These are phyloP conservation scores for Pherbina coryleti DNA, from an alignment of 2,888 invertebrate species.

Conservation along the genomic window DNA sequence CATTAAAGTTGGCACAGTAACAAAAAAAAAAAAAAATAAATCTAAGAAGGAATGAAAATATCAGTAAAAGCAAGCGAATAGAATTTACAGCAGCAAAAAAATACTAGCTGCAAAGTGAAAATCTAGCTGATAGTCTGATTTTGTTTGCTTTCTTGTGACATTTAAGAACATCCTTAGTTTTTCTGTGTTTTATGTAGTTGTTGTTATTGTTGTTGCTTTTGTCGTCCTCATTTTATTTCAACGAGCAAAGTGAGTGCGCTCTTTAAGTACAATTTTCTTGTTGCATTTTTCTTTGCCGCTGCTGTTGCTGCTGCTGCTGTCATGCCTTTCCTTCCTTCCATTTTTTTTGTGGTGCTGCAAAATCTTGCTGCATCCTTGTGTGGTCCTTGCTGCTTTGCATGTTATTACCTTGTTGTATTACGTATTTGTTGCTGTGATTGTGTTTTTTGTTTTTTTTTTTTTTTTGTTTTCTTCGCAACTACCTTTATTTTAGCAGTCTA, in stretches of 20 bases:
- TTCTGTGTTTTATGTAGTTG: neutral
- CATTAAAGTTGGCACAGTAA: conserved; percentile 17
- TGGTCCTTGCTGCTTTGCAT: neutral
- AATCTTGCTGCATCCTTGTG: neutral
- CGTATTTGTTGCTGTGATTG: neutral
- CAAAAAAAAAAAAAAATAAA: neutral
- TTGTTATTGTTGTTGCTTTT: conserved; percentile 17
- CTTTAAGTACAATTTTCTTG: neutral
- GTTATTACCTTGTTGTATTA: conserved; percentile 18
- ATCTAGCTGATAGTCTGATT: conserved; percentile 21
- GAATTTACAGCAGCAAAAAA: neutral
- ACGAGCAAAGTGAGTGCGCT: conserved; percentile 4
- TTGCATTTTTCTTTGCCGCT: neutral
- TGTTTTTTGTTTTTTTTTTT: neutral
- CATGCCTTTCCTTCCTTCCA: neutral
- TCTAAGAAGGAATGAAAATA: neutral
- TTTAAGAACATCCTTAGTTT: conserved; percentile 17
- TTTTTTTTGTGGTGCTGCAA: neutral
- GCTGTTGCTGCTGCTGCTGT: neutral
- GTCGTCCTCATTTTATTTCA: conserved; percentile 8
- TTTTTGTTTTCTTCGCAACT: neutral
- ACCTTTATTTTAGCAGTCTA: conserved; percentile 4
- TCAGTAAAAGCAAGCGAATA: neutral
- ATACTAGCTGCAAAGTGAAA: conserved; percentile 15
- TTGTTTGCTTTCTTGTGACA: conserved; percentile 14